Conservation (phyloP, 2,113 vertebrate species). For the Noturus placidus region DNA sequence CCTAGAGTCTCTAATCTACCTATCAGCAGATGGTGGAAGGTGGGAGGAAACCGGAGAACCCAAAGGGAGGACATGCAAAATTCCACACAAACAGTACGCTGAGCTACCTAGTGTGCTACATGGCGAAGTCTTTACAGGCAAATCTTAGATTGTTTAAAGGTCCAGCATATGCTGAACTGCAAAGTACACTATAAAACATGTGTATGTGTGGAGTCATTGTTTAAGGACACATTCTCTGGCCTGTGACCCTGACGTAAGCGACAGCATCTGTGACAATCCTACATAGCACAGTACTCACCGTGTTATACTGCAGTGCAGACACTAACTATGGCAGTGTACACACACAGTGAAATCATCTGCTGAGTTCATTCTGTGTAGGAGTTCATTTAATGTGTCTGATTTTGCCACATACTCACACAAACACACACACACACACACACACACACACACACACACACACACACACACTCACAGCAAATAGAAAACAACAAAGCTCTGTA, state of each 20-base stretch:
- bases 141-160: neutral
- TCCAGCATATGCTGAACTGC: neutral
- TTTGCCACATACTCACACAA: neutral
- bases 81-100: neutral
- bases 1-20: neutral
- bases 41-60: neutral
- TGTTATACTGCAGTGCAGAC: neutral
- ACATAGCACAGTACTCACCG: neutral
- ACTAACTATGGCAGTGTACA: neutral
- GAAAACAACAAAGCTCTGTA: constrained; percentile 26
- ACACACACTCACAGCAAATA: neutral
- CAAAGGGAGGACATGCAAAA: neutral
- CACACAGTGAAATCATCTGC: constrained; percentile 25
- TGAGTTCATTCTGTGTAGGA: constrained; percentile 6
- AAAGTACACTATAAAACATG: neutral
- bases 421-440: neutral
- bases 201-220: neutral
- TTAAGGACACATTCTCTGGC: neutral
- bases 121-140: neutral
- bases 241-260: neutral
- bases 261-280: neutral
- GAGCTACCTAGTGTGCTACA: neutral
- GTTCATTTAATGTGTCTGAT: constrained; percentile 9
- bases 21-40: neutral
- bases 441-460: too few species aligned